phyloP scores from a whole-genome alignment of 2,113 vertebrate species.

The Coptodon bakossiorum region DNA sequence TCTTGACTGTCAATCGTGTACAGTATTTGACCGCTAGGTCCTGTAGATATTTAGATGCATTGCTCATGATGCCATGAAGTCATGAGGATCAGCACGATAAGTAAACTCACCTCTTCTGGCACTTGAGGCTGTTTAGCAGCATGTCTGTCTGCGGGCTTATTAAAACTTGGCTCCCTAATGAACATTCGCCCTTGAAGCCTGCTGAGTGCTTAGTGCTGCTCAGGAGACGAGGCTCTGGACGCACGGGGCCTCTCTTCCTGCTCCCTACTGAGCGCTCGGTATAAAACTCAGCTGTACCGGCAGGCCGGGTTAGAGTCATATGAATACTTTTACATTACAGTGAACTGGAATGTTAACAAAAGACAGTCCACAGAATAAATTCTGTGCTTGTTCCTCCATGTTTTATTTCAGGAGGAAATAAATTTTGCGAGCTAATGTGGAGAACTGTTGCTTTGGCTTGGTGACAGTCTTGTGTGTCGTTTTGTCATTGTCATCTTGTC shows the following conservation, averaged over 20 bases:
- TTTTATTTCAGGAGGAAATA: not conserved
- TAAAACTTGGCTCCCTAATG: conserved; percentile 71
- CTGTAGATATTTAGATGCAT: not conserved
- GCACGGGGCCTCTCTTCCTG: conserved; percentile 66
- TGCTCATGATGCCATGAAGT: conserved; percentile 41
- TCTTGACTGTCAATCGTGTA: not conserved
- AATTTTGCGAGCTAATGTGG: not conserved
- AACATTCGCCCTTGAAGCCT: conserved; percentile 65
- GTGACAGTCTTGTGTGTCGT: not conserved
- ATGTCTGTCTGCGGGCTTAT: conserved; percentile 69
- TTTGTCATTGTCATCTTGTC: conserved; percentile 18
- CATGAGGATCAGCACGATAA: conserved; percentile 51
- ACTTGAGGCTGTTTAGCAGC: conserved; percentile 59
- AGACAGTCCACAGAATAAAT: conserved; percentile 3
- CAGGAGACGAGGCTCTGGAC: conserved; percentile 50
- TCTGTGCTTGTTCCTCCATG: not conserved
- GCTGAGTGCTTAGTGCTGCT: conserved; percentile 61
- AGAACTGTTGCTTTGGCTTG: not conserved
- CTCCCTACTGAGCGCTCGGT: conserved; percentile 50
- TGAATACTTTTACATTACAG: conserved; percentile 56
- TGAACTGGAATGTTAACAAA: conserved; percentile 58
- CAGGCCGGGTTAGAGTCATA: conserved; percentile 36
- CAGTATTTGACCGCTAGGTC: not conserved
- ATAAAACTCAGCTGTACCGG: conserved; percentile 52
- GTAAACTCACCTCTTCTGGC: conserved; percentile 61